Percentiles rank a stretch among this genome's conserved stretches.
These are phyloP conservation scores for Syngnathus scovelli DNA, from an alignment of 2,113 vertebrate genomes.

Conservation along the genomic window DNA sequence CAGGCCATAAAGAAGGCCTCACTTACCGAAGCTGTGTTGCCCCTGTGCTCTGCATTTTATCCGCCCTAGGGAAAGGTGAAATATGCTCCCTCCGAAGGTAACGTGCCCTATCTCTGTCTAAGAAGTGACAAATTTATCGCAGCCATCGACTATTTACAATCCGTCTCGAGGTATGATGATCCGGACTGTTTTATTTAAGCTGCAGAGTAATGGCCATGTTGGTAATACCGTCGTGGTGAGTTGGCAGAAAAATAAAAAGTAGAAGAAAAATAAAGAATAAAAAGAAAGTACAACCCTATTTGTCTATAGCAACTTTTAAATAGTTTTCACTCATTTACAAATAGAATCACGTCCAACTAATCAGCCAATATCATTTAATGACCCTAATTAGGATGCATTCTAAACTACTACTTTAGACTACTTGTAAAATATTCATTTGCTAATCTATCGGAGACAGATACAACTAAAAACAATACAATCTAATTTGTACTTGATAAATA, in stretches of 20 bases:
- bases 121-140: slow-evolving; percentile 65
- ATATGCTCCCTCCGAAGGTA: slow-evolving; percentile 71
- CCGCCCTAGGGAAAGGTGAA: slow-evolving; percentile 65
- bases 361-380: slow-evolving; percentile 44
- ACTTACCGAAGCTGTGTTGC: slow-evolving; percentile 59
- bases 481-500: slow-evolving; percentile 41
- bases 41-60: slow-evolving; percentile 59
- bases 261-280: background rate
- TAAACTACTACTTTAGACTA: slow-evolving; percentile 31
- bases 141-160: slow-evolving; percentile 66
- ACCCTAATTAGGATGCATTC: slow-evolving; percentile 44
- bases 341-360: slow-evolving; percentile 24
- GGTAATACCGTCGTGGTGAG: slow-evolving; percentile 41
- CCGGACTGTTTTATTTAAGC: slow-evolving; percentile 62
- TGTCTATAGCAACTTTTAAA: background rate
- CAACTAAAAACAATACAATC: slow-evolving; percentile 44
- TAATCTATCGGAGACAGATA: slow-evolving; percentile 24
- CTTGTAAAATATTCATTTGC: slow-evolving; percentile 41
- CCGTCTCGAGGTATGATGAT: slow-evolving; percentile 55
- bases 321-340: background rate
- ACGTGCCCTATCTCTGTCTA: slow-evolving; percentile 70
- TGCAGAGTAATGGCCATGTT: slow-evolving; percentile 42
- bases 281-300: too few relatives aligned
- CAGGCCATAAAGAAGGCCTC: slow-evolving; percentile 64
- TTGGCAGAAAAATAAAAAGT: slow-evolving; percentile 17